Evolutionary conservation across 2,113 vertebrate species (phyloP).

Genomic region (Bubo bubo): DNA sequence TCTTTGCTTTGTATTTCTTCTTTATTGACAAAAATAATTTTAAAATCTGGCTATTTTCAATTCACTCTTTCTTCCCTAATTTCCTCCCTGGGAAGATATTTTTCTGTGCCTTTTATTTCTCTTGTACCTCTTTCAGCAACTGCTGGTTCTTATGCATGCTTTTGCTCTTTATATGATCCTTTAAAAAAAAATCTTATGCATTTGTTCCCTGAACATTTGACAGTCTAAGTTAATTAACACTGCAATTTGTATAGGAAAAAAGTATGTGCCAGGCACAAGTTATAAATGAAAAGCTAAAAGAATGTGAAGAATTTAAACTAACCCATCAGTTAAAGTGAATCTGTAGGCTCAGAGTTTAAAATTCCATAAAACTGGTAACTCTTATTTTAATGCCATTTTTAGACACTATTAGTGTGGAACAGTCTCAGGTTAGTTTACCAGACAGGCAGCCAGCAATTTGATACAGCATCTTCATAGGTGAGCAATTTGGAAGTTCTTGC

Average conservation of each 20-base stretch:
- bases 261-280: neutral
- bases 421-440: neutral
- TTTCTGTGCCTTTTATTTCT: neutral
- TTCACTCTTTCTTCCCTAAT: neutral
- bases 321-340: neutral
- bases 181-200: neutral
- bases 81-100: neutral
- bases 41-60: neutral
- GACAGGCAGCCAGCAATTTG: neutral
- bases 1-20: neutral
- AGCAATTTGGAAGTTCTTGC: neutral
- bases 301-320: constrained; percentile 32
- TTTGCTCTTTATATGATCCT: neutral
- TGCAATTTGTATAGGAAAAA: neutral
- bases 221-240: neutral
- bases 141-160: neutral
- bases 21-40: neutral
- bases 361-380: neutral
- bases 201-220: neutral
- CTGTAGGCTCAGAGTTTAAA: neutral
- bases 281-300: neutral
- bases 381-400: neutral
- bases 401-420: neutral
- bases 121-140: neutral
- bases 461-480: neutral